Percentiles rank a stretch among this genome's conserved stretches.
Conservation (phyloP, 2,797 vertebrate genomes). For the Masticophis lateralis region DNA sequence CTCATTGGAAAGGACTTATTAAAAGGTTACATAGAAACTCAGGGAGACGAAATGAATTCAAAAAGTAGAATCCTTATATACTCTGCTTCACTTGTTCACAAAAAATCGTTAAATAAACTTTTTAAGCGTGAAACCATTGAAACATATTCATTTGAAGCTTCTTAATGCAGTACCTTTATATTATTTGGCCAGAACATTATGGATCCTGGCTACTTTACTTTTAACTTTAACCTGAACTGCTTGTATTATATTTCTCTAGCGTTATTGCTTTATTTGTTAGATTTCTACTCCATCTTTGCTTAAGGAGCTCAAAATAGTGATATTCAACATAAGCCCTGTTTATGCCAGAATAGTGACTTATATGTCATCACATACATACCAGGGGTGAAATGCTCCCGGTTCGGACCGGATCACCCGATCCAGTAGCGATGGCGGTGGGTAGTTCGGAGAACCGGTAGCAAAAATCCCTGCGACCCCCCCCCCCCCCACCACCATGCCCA, state of each 20-base stretch:
- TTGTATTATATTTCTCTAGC: neutral
- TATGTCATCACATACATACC: neutral
- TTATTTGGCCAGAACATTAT: neutral
- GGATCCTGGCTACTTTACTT: neutral
- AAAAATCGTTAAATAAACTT: neutral
- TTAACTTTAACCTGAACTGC: neutral
- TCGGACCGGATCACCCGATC: too few relatives aligned
- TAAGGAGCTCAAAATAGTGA: neutral
- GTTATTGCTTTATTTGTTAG: neutral
- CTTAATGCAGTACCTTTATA: neutral
- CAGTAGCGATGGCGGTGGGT: too few relatives aligned
- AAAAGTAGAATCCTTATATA: neutral
- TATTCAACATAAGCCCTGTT: neutral
- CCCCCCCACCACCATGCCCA: too few relatives aligned
- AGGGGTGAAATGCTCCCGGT: too few relatives aligned
- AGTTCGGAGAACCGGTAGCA: too few relatives aligned
- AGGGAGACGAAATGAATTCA: neutral
- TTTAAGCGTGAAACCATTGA: neutral
- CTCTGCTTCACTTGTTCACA: neutral
- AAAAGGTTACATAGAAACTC: neutral
- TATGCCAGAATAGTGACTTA: neutral
- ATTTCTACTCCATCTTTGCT: neutral
- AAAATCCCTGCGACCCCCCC: too few relatives aligned
- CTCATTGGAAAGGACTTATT: neutral
- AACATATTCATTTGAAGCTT: neutral